Percentiles rank a stretch among this genome's conserved stretches.
Conservation (phyloP, 2,113 vertebrate species). For the Myotis brandtii region DNA sequence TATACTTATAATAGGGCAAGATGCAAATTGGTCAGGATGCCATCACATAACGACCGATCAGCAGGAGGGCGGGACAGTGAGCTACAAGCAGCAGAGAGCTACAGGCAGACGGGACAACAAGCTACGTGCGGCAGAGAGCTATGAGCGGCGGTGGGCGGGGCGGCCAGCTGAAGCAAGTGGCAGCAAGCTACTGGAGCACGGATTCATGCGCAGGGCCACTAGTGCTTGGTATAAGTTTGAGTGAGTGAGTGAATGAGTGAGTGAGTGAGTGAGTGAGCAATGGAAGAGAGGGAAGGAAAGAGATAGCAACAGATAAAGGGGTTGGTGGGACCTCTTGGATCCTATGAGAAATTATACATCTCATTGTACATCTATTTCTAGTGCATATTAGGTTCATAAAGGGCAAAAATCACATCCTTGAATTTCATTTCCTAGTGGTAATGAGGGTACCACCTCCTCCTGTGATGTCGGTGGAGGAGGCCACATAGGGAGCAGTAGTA, state of each 20-base stretch:
- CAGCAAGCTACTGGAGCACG: too few species aligned
- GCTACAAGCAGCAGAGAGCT: too few species aligned
- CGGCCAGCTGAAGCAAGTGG: too few species aligned
- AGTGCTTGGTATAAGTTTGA: constrained; percentile 31
- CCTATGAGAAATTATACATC: constrained; percentile 22
- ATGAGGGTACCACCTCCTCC: background rate
- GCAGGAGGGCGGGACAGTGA: too few species aligned
- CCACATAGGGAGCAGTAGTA: background rate
- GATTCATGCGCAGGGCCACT: too few species aligned
- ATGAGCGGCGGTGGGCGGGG: too few species aligned
- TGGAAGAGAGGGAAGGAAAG: background rate
- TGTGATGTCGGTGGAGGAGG: background rate
- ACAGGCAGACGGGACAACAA: too few species aligned
- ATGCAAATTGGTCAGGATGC: too few species aligned
- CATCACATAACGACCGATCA: too few species aligned
- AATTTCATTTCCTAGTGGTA: background rate
- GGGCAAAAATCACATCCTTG: constrained; percentile 21
- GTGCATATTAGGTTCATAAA: constrained; percentile 48
- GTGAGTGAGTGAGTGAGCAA: constrained; percentile 43
- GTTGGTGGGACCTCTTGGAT: constrained; percentile 9
- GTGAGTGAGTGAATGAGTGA: constrained; percentile 10
- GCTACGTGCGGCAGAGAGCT: too few species aligned
- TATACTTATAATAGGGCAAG: too few species aligned
- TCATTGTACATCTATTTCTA: constrained; percentile 46
- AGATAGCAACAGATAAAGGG: constrained; percentile 19